phyloP scores from a whole-genome alignment of 1,140 invertebrate species.

The Akabosia matsudoensis region DNA sequence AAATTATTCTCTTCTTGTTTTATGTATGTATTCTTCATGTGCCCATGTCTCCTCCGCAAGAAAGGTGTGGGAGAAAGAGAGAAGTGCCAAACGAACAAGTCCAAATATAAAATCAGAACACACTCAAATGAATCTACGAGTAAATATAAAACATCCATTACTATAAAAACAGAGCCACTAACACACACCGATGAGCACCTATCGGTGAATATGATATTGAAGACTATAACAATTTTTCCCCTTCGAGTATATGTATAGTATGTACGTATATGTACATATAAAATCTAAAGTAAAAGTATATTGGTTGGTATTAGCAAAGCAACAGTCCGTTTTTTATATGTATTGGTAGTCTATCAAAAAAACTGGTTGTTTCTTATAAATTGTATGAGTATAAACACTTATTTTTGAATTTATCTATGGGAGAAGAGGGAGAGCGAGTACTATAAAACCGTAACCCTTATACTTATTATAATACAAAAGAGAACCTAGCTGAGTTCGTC shows the following conservation, averaged over 20 bases:
- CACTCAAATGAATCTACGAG: no score
- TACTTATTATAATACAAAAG: not conserved
- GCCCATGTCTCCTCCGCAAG: no score
- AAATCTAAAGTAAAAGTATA: not conserved
- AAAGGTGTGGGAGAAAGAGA: not conserved
- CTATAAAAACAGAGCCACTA: no score
- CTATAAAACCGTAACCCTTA: slow-evolving; percentile 1
- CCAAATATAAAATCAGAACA: not conserved
- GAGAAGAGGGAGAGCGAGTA: not conserved
- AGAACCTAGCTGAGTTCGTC: not conserved
- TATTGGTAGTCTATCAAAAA: not conserved
- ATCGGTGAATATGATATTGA: no score
- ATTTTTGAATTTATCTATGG: not conserved
- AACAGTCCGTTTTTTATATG: not conserved
- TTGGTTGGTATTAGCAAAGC: not conserved
- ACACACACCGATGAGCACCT: no score
- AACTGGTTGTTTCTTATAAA: slow-evolving; percentile 3
- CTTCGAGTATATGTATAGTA: no score
- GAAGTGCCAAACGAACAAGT: not conserved
- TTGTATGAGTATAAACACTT: not conserved
- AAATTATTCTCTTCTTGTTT: not conserved
- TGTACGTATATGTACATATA: no score
- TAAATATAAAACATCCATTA: no score
- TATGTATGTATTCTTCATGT: no score
- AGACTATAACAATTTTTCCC: no score